Base-by-base conservation (phyloP, 2,113 vertebrate genomes). In the Chionomys nivalis region DNA sequence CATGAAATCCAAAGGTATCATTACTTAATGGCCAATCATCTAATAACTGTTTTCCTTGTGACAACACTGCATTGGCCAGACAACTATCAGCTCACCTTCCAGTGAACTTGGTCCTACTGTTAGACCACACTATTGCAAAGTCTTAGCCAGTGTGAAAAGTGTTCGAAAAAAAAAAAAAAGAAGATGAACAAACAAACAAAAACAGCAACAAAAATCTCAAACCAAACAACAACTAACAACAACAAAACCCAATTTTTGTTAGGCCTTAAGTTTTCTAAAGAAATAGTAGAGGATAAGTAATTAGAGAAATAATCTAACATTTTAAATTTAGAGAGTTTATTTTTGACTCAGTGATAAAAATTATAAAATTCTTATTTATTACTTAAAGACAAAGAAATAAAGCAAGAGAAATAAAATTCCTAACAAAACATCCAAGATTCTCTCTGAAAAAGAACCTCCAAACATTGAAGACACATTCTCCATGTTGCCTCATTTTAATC, bases 1-100 rank as follows among this genome's bases (percentile, higher is more conserved):
- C 2, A 6, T 19, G 36, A 72, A 26, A 28, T 7, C 75, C 17
- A 44, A 19, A 73, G 14, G 1, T 8, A 23, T 76, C n/a, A 0
- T 6, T 66, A 3, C 24, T n/a, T 5, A 3, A 19, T 73, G n/a
- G 1, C 66, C 2, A 58, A 39, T 13, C 49, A 61, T 52, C 11
- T 2, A 65, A 12, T 26, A 39, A 55, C 26, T 58, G 13, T 4
- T 5, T 77, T 42, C 23, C 4, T 21, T n/a, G 4, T 52, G 66
- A 89, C 28, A 31, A 39, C 76, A 26, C 3, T 8, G 14, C 36
- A 3, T 0, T 49, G 0, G 0, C 70, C 9, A 4, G 31, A 0
- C 13, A 28, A 26, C 0, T 3, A 55, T 33, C 19, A 85, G 39
- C 36, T 66, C 68, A 58, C 23, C 7, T 58, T 58, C 58, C 58